phyloP scores from a whole-genome alignment of 2,888 invertebrate genomes.

The Latheticus oryzae region DNA sequence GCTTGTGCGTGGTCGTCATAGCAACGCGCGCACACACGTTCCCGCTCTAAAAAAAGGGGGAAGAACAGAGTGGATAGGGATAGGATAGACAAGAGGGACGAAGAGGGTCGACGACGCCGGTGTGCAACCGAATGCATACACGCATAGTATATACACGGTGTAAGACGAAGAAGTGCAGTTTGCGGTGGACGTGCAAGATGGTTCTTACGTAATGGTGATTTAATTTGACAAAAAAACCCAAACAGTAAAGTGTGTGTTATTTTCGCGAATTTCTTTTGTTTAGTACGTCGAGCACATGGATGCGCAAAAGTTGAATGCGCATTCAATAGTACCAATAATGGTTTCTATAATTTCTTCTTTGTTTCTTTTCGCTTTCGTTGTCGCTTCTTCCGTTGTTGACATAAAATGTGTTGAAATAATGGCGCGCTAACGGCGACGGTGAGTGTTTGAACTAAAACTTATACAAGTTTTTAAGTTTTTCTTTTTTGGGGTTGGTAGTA shows the following conservation, averaged over 20 bases:
- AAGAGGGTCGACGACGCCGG: conserved; percentile 48
- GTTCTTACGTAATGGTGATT: conserved; percentile 54
- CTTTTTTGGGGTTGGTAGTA: no score
- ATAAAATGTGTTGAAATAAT: conserved; percentile 47
- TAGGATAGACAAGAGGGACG: conserved; percentile 43
- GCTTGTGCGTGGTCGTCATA: conserved; percentile 36
- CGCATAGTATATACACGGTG: no score
- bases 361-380: conserved; percentile 37
- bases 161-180: conserved; percentile 48
- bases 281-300: conserved; percentile 63
- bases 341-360: conserved; percentile 38
- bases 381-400: conserved; percentile 45
- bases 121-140: conserved; percentile 54
- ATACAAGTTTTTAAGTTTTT: no score
- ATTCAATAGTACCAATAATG: conserved; percentile 27
- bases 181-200: conserved; percentile 55
- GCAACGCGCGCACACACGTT: conserved; percentile 28
- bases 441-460: conserved; percentile 28
- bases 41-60: no score
- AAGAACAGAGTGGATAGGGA: no score
- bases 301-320: conserved; percentile 62
- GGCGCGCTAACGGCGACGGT: conserved; percentile 11
- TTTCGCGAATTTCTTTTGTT: conserved; percentile 50
- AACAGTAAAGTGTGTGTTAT: conserved; percentile 3
- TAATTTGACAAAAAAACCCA: neutral